These are phyloP conservation scores for Platyrinchus mystaceus DNA, from an alignment of 2,797 vertebrate species.

Conservation along the genomic window DNA sequence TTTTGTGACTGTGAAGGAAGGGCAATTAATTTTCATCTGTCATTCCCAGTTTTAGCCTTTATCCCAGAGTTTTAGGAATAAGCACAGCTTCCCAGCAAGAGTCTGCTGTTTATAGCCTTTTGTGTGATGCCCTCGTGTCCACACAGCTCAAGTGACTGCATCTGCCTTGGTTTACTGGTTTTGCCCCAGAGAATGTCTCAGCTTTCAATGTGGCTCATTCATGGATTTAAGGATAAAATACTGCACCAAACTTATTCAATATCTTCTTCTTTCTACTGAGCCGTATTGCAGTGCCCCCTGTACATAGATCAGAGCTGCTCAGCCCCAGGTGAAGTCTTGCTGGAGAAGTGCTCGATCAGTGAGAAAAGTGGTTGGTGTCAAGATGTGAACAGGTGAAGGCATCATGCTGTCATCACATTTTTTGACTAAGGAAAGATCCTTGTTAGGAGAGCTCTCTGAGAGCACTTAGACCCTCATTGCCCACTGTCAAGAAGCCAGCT, in stretches of 20 bases:
- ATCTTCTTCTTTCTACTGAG: background rate
- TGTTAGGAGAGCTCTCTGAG: background rate
- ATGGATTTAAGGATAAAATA: background rate
- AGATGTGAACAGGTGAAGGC: background rate
- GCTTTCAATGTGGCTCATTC: background rate
- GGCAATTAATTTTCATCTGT: background rate
- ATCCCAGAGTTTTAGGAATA: background rate
- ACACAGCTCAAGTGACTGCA: fast-evolving
- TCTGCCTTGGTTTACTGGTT: fast-evolving
- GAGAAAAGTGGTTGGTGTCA: conserved; percentile 6
- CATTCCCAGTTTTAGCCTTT: background rate
- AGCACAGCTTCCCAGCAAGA: background rate
- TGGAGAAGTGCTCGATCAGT: background rate
- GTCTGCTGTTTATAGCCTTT: fast-evolving
- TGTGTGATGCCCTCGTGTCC: fast-evolving
- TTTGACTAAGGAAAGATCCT: conserved; percentile 26
- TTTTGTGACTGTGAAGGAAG: background rate
- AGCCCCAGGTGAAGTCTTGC: background rate
- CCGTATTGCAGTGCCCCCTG: background rate
- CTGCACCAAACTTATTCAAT: background rate
- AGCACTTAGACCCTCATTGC: background rate
- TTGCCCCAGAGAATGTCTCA: background rate
- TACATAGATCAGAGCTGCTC: background rate
- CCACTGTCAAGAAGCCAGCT: background rate
- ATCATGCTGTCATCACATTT: background rate